phyloP scores from a whole-genome alignment of 2,888 invertebrate species.

The Cephalotes varians region DNA sequence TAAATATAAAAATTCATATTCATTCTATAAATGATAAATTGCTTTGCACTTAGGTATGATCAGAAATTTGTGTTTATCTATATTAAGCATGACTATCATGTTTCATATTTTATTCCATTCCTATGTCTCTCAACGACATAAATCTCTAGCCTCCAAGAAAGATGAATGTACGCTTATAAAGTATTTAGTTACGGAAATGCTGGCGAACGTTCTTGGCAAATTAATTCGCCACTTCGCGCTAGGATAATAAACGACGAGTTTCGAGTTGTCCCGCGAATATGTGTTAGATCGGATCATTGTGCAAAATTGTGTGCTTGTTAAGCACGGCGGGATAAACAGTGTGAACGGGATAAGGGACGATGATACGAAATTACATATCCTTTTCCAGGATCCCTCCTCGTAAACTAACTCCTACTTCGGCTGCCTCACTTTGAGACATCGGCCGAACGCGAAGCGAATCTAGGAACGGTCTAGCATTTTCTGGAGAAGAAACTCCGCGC shows the following conservation, averaged over 20 bases:
- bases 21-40: neutral
- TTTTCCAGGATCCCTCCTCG: slow-evolving; percentile 32
- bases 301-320: slow-evolving; percentile 41
- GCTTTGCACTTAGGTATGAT: neutral
- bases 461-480: slow-evolving; percentile 61
- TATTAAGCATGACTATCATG: neutral
- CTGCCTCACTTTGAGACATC: slow-evolving; percentile 61
- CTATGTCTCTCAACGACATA: neutral
- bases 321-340: slow-evolving; percentile 18
- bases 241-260: slow-evolving; percentile 28
- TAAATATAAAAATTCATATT: neutral
- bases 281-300: slow-evolving; percentile 32
- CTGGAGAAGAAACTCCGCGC: slow-evolving; percentile 55
- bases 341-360: slow-evolving; percentile 8
- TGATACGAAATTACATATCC: slow-evolving; percentile 13
- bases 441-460: slow-evolving; percentile 51
- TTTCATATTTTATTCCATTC: slow-evolving; percentile 28
- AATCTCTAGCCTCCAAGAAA: slow-evolving; percentile 13
- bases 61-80: neutral
- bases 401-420: slow-evolving; percentile 29
- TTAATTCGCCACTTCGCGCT: slow-evolving; percentile 45
- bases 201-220: slow-evolving; percentile 35
- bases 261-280: slow-evolving; percentile 2
- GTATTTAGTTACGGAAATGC: slow-evolving; percentile 44
- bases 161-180: slow-evolving; percentile 19